Evolutionary conservation across 2,888 invertebrate genomes (phyloP).

Genomic region (Dendrolimus houi): DNA sequence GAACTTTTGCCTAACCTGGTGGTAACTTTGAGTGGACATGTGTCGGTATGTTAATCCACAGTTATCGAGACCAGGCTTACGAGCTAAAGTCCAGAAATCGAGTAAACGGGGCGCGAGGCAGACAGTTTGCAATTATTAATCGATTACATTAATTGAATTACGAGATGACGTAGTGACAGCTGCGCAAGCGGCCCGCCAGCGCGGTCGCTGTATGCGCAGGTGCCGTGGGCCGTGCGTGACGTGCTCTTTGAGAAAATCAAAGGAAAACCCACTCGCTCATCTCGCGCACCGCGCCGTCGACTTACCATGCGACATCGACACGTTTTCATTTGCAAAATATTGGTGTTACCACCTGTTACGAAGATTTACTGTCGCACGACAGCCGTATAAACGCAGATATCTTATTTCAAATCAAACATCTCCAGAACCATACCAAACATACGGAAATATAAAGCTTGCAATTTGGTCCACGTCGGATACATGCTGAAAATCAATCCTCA

Average conservation of each 20-base stretch:
- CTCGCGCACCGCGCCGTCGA: constrained; percentile 18
- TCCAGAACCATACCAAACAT: no score
- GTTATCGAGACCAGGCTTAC: constrained; percentile 22
- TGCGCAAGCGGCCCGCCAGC: constrained; percentile 45
- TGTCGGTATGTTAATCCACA: not conserved
- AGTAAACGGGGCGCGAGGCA: constrained; percentile 36
- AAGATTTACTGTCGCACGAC: constrained; percentile 2
- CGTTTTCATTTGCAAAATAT: constrained; percentile 49
- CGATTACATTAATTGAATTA: constrained; percentile 62
- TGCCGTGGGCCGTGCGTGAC: constrained; percentile 44
- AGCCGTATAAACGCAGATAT: not conserved
- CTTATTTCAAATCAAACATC: not conserved
- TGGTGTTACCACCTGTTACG: constrained; percentile 38
- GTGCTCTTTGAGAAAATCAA: constrained; percentile 58
- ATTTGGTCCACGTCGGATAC: no score
- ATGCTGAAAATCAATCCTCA: no score
- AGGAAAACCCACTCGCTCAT: constrained; percentile 52
- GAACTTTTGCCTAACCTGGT: no score
- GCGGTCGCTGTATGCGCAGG: constrained; percentile 50
- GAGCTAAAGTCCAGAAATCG: constrained; percentile 37
- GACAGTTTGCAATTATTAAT: constrained; percentile 54
- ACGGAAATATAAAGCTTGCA: no score
- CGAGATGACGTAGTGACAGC: constrained; percentile 60
- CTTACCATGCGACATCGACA: constrained; percentile 18
- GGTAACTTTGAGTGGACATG: not conserved